phyloP scores from a whole-genome alignment of 2,888 invertebrate genomes.

The Podotricha telesiphe region DNA sequence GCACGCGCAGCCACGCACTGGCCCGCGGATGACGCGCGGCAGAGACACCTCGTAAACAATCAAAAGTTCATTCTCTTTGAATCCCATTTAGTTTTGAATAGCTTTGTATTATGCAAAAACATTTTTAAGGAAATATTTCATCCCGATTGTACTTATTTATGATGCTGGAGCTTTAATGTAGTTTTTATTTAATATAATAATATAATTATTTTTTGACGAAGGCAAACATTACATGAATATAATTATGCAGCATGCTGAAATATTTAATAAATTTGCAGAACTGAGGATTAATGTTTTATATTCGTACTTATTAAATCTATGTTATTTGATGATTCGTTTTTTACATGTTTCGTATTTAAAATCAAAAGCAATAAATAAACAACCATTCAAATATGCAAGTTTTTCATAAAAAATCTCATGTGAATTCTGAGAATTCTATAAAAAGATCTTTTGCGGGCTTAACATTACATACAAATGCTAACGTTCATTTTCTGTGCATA shows the following conservation, averaged over 20 bases:
- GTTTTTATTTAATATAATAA: not conserved
- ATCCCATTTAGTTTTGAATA: not conserved
- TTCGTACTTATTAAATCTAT: not conserved
- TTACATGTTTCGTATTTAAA: too few relatives aligned
- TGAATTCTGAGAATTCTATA: too few relatives aligned
- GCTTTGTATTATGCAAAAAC: not conserved
- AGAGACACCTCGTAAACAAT: not conserved
- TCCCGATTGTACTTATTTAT: too few relatives aligned
- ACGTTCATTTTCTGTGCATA: too few relatives aligned
- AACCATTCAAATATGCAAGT: too few relatives aligned
- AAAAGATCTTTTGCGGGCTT: too few relatives aligned
- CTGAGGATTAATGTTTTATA: not conserved
- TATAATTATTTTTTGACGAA: not conserved
- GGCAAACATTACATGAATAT: not conserved
- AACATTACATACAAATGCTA: too few relatives aligned
- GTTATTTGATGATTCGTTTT: too few relatives aligned
- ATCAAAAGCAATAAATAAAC: too few relatives aligned
- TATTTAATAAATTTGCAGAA: not conserved
- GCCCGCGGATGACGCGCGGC: not conserved
- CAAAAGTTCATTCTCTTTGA: not conserved
- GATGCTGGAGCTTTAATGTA: too few relatives aligned
- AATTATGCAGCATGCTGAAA: not conserved
- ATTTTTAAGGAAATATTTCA: not conserved
- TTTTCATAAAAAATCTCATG: too few relatives aligned
- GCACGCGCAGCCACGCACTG: not conserved